Evolutionary conservation across 2,113 vertebrate genomes (phyloP), one percentile per base, ranked within the genome.

Genomic region (Deroptyus accipitrinus): DNA sequence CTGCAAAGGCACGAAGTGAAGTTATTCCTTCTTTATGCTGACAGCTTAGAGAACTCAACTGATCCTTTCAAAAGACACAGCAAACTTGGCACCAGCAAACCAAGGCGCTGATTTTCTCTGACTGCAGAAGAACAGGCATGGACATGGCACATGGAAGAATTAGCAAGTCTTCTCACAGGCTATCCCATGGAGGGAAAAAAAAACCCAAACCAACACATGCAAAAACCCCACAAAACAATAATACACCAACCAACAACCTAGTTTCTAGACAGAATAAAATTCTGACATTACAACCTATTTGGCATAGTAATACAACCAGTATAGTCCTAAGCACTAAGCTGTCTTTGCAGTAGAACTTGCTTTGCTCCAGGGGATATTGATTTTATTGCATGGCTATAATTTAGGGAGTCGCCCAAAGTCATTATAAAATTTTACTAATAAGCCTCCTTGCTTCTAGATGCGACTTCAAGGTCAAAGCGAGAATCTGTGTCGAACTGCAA

Each of bases 401-500:
- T 96, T 76, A 78, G 24, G 18, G 19, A 94, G 61, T 82, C 62
- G 74, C 39, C 68, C 35, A 48, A 84, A 87, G 44, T 39, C 83
- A 68, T 96, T 83, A 92, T 17, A 54, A 28, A 57, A 80, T 51
- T 48, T 79, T 54, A 68, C 35, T 90, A 77, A 96, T 80, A 88
- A 92, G 55, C 55, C 27, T 70, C n/a, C 63, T 91, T 77, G 25
- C 55, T 81, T 89, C 66, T 73, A 86, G 35, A 61, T 86, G 54
- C 28, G 82, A 85, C 76, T 94, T 89, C 91, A 95, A 95, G 94
- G 94, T 94, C 68, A 77, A 14, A 94, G n/a, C 16, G 30, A 83
- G 83, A 91, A 88, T 39, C 57, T 59, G 64, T 15, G 88, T 76
- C 72, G 82, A 92, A 84, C 23, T 73, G 23, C 41, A 92, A 39